These are phyloP conservation scores for Anarhynchus alexandrinus DNA, from an alignment of 2,113 vertebrate species.

Conservation along the genomic window DNA sequence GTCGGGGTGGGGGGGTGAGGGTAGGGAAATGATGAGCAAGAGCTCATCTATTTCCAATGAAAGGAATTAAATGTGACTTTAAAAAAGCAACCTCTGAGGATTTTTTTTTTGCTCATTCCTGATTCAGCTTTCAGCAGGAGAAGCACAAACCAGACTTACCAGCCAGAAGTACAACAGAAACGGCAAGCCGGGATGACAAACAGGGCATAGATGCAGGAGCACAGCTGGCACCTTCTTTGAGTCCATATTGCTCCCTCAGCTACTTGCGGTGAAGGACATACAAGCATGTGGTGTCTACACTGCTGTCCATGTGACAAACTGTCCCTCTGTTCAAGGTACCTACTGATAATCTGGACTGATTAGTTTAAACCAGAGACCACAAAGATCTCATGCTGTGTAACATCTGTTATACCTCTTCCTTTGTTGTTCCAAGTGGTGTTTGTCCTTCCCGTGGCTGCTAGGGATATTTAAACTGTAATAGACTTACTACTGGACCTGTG, in stretches of 20 bases:
- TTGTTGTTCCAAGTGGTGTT: background rate
- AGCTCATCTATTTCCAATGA: background rate
- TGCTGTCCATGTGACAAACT: background rate
- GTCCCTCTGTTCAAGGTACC: background rate
- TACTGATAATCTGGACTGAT: background rate
- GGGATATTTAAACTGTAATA: background rate
- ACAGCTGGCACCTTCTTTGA: background rate
- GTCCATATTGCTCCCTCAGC: background rate
- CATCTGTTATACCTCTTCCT: background rate
- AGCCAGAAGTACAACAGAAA: background rate
- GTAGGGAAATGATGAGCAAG: background rate
- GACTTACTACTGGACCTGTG: background rate
- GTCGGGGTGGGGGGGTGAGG: background rate
- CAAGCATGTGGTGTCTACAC: background rate
- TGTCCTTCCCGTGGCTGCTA: background rate
- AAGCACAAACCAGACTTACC: background rate
- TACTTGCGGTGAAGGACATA: background rate
- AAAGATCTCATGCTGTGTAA: background rate
- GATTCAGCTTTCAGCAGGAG: background rate
- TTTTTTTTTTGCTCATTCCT: background rate
- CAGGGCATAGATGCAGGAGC: background rate
- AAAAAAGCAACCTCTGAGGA: background rate
- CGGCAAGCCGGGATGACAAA: background rate
- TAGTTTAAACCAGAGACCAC: background rate
- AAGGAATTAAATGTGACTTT: background rate